Percentiles rank a stretch among this genome's conserved stretches.
These are phyloP conservation scores for Corticium candelabrum DNA, from an alignment of 37 sponge, comb jelly and placozoan genomes.

Conservation along the genomic window DNA sequence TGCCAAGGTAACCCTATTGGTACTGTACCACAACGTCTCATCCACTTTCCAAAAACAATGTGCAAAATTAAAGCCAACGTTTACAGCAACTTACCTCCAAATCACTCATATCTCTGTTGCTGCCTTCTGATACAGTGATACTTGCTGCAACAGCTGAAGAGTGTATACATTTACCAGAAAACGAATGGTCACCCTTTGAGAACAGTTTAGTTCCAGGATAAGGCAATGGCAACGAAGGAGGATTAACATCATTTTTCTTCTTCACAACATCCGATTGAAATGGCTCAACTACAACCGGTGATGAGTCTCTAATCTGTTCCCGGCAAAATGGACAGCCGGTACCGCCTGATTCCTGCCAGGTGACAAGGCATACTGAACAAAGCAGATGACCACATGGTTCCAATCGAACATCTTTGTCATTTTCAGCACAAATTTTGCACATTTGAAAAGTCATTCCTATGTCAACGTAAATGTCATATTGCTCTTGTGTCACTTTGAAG, in stretches of 20 bases:
- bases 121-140: constrained; percentile 2
- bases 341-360: constrained; percentile 77
- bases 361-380: constrained; percentile 75
- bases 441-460: constrained; percentile 93
- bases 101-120: no score
- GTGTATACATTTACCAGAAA: no score
- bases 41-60: no score
- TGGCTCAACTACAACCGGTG: constrained; percentile 74
- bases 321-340: constrained; percentile 94
- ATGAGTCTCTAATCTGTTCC: constrained; percentile 76
- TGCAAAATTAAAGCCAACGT: no score
- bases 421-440: constrained; percentile 98
- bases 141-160: no score
- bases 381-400: constrained; percentile 95
- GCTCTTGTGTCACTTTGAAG: constrained; percentile 83
- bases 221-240: not conserved
- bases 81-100: no score
- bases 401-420: constrained; percentile 81
- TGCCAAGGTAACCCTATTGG: no score
- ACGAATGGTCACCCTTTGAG: no score
- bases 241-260: not conserved
- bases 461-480: constrained; percentile 94
- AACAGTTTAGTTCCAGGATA: not conserved
- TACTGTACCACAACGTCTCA: no score
- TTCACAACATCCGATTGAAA: constrained; percentile 30